Evolutionary conservation across 1,140 invertebrate genomes (phyloP), one percentile per base, ranked within the genome.

Genomic region (Pomacea maculata): DNA sequence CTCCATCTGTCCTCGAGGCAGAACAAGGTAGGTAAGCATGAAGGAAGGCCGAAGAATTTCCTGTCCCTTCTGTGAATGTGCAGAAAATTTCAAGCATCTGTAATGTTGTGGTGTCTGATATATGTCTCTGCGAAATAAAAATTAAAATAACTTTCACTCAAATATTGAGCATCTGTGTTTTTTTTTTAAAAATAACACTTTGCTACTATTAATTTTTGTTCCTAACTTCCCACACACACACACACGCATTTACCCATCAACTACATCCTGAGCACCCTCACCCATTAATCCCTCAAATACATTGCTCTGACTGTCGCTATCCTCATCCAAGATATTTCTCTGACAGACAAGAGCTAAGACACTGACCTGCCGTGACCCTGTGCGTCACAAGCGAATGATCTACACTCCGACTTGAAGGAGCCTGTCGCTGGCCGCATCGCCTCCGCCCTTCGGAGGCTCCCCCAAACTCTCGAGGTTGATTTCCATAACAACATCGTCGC

Each of bases 401-500:
- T 45, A 34, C 17, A 29, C 52, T 10, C 71, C 57, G 52, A 57
- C 73, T 21, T 19, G 29, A 17, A 77, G 63, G 14, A 77, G 63
- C 3, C 21, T 34, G 75, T 65, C 63, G 14, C 61, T 77, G 63
- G 52, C 75, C 9, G 45, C 12, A 52, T 19, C n/a, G 25, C 29
- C 12, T 12, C 65, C 65, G 64, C 1, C 55, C 21, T 65, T 77
- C 19, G 52, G 11, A 25, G 19, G n/a, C 17, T 34, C 71, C 15
- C 17, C 71, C 9, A 19, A 17, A 45, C 29, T 6, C 19, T 29
- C 29, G 29, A n/a, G 10, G 6, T 77, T 52, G 12, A 77, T 19
- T 29, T 77, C 75, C 64, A 77, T 67, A 29, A 61, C 29, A 52
- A 57, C 75, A 45, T 52, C 57, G 57, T 61, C 15, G 57, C 57